Evolutionary conservation across 1,140 invertebrate genomes (phyloP), one percentile per base, ranked within the genome.

Genomic region (Penaeus indicus): DNA sequence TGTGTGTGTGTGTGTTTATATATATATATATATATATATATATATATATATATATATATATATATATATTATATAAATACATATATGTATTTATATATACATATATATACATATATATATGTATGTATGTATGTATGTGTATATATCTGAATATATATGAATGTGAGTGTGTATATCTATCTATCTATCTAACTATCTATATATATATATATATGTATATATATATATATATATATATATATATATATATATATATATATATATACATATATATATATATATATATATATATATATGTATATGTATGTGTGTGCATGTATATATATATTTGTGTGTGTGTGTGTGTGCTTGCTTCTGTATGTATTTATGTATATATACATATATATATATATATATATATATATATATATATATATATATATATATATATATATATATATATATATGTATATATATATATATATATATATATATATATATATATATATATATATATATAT

Each of bases 401-500:
- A 54, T 61, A 81, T 81, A 61, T 61, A 81, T 22, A 22, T 81
- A 54, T 81, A 81, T 81, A 81, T 81, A 61, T 54, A 81, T 81
- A 61, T 81, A 81, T 81, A 61, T 81, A 81, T 81, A 61, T 81
- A 81, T 81, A 81, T 81, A 81, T 62, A 81, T 81, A 62, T 81
- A 81, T 81, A 62, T 81, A 81, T 81, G 47, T 81, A 81, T 81
- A 62, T 81, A 60, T 81, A 81, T 81, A 81, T 81, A 81, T 81
- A 81, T 81, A 21, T 54, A 54, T 60, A 47, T 54, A 13, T 60
- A 60, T 81, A 54, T 54, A 54, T 54, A 62, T 81, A 81, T 81
- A 81, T 81, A 81, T 81, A 81, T 81, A 81, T 61, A 81, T 81
- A 81, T 81, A 81, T 81, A 81, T 81, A 81, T 81, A 81, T 81